phyloP scores from a whole-genome alignment of 2,797 vertebrate species.

The Triplophysa bombifrons region DNA sequence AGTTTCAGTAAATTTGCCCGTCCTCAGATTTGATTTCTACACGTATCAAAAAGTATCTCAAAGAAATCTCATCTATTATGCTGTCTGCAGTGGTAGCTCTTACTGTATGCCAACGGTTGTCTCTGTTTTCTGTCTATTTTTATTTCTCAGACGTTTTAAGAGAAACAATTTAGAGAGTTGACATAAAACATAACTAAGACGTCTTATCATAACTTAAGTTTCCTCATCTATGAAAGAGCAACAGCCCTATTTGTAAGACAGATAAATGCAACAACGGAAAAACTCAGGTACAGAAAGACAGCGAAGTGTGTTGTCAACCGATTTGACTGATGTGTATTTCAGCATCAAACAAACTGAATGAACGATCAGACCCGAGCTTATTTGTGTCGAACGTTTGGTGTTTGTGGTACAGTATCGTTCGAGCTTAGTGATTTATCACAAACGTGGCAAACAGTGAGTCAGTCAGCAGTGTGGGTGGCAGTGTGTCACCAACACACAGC shows the following conservation, averaged over 20 bases:
- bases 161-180: background rate
- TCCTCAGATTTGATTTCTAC: background rate
- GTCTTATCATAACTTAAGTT: background rate
- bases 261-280: background rate
- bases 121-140: background rate
- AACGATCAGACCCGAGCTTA: slow-evolving; percentile 47
- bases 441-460: slow-evolving; percentile 63
- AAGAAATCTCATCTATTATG: background rate
- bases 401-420: slow-evolving; percentile 55
- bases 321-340: slow-evolving; percentile 35
- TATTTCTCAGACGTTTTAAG: background rate
- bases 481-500: slow-evolving; percentile 59
- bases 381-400: slow-evolving; percentile 57
- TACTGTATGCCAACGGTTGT: background rate
- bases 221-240: background rate
- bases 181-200: background rate
- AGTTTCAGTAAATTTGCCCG: background rate
- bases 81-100: no score
- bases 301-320: background rate
- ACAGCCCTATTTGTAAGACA: background rate
- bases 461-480: slow-evolving; percentile 65
- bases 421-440: slow-evolving; percentile 58
- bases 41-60: background rate
- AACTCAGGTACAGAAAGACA: slow-evolving; percentile 20
- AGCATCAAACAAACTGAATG: slow-evolving; percentile 41